Evolutionary conservation across 2,797 vertebrate genomes (phyloP).

Genomic region (Bradypus variegatus): DNA sequence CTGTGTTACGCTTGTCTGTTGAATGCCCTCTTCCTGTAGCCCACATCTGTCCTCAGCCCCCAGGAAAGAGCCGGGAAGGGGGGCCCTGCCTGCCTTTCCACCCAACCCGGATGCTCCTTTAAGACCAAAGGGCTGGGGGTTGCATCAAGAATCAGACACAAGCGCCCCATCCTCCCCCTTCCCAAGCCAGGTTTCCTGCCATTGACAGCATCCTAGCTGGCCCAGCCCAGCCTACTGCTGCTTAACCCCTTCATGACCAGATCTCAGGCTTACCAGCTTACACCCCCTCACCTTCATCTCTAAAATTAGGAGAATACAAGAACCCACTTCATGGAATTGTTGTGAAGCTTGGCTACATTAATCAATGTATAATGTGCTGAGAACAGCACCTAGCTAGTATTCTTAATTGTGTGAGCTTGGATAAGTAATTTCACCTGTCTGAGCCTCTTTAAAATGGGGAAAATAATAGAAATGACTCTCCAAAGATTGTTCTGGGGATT

Average conservation of each 20-base stretch:
- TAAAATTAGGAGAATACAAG: background rate
- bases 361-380: background rate
- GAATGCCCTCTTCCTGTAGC: background rate
- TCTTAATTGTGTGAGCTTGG: background rate
- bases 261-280: background rate
- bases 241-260: constrained; percentile 56
- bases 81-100: background rate
- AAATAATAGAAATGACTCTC: background rate
- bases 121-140: constrained; percentile 58
- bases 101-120: constrained; percentile 43
- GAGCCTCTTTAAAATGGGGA: background rate
- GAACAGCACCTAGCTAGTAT: background rate
- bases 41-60: background rate
- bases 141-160: constrained; percentile 45
- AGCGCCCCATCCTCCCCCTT: constrained; percentile 53
- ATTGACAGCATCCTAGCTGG: constrained; percentile 61
- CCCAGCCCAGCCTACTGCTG: constrained; percentile 12
- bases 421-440: background rate
- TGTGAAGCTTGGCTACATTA: background rate
- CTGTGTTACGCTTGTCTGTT: background rate
- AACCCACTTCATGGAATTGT: background rate
- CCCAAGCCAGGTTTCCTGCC: constrained; percentile 65
- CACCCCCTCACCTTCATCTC: background rate
- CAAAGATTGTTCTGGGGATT: background rate
- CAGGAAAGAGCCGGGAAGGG: background rate